Percentiles rank a stretch among this genome's conserved stretches.
phyloP scores from a whole-genome alignment of 2,797 vertebrate species.

The Rhadinocentrus ornatus region DNA sequence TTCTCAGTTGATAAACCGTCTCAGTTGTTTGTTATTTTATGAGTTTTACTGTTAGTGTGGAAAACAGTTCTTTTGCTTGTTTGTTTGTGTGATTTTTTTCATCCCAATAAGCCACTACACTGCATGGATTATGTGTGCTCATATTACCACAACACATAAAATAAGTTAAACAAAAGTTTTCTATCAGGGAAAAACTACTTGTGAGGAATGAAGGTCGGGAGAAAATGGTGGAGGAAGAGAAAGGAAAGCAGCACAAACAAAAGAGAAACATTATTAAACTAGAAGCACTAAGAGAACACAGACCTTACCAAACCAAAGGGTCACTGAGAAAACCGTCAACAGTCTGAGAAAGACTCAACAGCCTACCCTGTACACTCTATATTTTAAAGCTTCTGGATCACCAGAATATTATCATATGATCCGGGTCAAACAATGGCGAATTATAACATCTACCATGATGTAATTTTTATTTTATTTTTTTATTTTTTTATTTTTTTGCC shows the following conservation, averaged over 20 bases:
- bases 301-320: too few species aligned
- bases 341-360: too few species aligned
- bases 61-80: slow-evolving; percentile 13
- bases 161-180: slow-evolving; percentile 24
- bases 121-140: slow-evolving; percentile 20
- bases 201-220: slow-evolving; percentile 22
- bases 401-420: too few species aligned
- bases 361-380: too few species aligned
- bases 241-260: background rate
- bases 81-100: too few species aligned
- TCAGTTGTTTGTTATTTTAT: slow-evolving; percentile 14
- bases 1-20: slow-evolving; percentile 18
- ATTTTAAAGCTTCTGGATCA: too few species aligned
- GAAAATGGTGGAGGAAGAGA: slow-evolving; percentile 10
- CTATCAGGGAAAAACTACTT: slow-evolving; percentile 16
- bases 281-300: too few species aligned
- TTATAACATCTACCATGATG: too few species aligned
- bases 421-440: too few species aligned
- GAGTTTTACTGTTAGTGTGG: slow-evolving; percentile 14
- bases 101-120: slow-evolving; percentile 4
- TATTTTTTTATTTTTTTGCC: too few species aligned
- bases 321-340: too few species aligned
- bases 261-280: background rate
- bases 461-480: too few species aligned
- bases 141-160: background rate